Base-by-base conservation (phyloP, 1,140 invertebrate genomes). In the Drosophila kepulauana region DNA sequence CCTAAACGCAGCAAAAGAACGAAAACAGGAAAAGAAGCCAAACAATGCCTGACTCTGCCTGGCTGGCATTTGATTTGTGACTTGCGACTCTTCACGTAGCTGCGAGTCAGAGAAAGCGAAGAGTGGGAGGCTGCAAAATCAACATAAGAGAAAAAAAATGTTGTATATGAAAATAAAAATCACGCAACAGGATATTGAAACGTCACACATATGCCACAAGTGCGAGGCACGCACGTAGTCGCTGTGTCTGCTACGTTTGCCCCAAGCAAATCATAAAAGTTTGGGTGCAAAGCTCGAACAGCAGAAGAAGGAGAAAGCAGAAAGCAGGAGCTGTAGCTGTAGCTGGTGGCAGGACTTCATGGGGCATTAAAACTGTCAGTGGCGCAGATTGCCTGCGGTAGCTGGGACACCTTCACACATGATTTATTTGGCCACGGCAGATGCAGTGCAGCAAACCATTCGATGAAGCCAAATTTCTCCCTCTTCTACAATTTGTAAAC, bases 321-420 rank as follows among this genome's bases (percentile, higher is more conserved):
- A 33, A 52, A 16, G 0, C 71, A 75, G 75, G 69, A 89, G 20
- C 3, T 1, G 46, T 20, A 41, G 33, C 49, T 16, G 48, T 33
- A 57, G 30, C 75, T 52, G 51, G 51, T 33, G 28, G 75, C 80
- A 62, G 80, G 77, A 90, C 79, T 82, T 90, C 82, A 91, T 87
- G 85, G 72, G 82, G 87, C 82, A 91, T 91, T 91, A 91, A 91
- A 91, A 84, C 84, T 91, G 87, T 91, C 88, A 91, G 87, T 84
- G 75, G 78, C 51, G 85, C 78, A 89, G 80, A 89, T 84, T 89
- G 81, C 69, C 77, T 84, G 84, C 77, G 84, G 85, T 78, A 74
- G 68, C 75, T 78, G 74, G 84, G 77, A 61, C 48, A 88, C 85
- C 85, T 89, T 89, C 86, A 72, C 85, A 89, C 85, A 89, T 89